Percentiles rank a stretch among this genome's conserved stretches.
phyloP scores from a whole-genome alignment of 2,888 invertebrate species.

The Muscina levida region DNA sequence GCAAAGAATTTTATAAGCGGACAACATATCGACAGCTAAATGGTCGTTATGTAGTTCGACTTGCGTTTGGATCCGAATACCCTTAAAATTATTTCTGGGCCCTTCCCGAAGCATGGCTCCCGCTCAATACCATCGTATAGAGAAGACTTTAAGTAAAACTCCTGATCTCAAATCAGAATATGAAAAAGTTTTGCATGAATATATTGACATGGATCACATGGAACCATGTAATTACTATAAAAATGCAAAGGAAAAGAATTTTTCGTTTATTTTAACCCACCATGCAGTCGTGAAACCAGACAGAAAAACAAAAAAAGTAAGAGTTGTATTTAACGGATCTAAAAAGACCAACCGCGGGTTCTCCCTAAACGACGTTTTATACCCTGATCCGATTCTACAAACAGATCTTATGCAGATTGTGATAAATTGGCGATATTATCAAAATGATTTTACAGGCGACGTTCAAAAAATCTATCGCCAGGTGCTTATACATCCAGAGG shows the following conservation, averaged over 20 bases:
- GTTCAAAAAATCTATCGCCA: conserved; percentile 66
- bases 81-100: conserved; percentile 8
- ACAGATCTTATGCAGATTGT: conserved; percentile 47
- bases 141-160: conserved; percentile 1
- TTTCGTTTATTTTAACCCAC: conserved; percentile 10
- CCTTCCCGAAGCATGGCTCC: no score
- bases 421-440: conserved; percentile 48
- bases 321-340: conserved; percentile 66
- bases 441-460: conserved; percentile 63
- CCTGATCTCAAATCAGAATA: conserved; percentile 15
- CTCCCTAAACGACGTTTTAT: conserved; percentile 54
- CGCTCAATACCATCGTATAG: no score
- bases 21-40: no score
- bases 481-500: conserved; percentile 46
- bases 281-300: conserved; percentile 53
- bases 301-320: conserved; percentile 56
- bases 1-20: no score
- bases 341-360: conserved; percentile 46
- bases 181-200: neutral
- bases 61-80: neutral
- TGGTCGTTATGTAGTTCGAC: no score
- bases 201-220: no score
- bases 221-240: no score
- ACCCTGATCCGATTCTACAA: conserved; percentile 60
- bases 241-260: neutral